These are phyloP conservation scores for Cristatella mucedo DNA, from an alignment of 2,888 invertebrate species.

Conservation along the genomic window DNA sequence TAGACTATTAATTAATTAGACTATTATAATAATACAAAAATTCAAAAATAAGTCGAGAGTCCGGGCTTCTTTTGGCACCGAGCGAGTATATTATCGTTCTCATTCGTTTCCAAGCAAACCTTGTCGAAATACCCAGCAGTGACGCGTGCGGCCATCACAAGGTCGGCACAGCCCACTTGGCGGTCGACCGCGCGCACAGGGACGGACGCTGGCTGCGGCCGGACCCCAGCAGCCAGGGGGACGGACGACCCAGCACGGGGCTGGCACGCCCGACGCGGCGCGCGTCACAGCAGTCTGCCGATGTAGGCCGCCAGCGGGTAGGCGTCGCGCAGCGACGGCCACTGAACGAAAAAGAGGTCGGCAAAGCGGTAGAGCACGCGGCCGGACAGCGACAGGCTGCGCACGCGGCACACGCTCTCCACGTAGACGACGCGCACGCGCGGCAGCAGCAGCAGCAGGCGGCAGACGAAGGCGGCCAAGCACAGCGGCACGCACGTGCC, in stretches of 20 bases:
- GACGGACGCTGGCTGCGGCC: background rate
- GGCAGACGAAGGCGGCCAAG: slow-evolving; percentile 54
- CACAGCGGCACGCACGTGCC: slow-evolving; percentile 89
- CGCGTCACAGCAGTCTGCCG: slow-evolving; percentile 47
- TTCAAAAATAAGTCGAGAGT: too few relatives aligned
- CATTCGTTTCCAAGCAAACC: too few relatives aligned
- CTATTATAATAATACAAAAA: too few relatives aligned
- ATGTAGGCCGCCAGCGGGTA: slow-evolving; percentile 58
- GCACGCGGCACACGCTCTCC: slow-evolving; percentile 85
- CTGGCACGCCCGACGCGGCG: background rate
- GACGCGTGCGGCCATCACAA: too few relatives aligned
- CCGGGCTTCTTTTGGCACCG: too few relatives aligned
- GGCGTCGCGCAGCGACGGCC: slow-evolving; percentile 57
- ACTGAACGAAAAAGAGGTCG: slow-evolving; percentile 78
- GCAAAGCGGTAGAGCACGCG: slow-evolving; percentile 62
- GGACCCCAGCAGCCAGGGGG: too few relatives aligned
- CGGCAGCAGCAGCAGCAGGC: slow-evolving; percentile 32
- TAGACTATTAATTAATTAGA: too few relatives aligned
- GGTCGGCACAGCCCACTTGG: too few relatives aligned
- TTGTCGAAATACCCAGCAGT: too few relatives aligned
- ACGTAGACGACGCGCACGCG: slow-evolving; percentile 66
- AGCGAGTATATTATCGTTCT: too few relatives aligned
- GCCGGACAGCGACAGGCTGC: slow-evolving; percentile 71
- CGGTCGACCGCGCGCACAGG: too few relatives aligned
- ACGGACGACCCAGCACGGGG: background rate